phyloP scores from a whole-genome alignment of 2,888 invertebrate genomes.

The Diarsia dahlii region DNA sequence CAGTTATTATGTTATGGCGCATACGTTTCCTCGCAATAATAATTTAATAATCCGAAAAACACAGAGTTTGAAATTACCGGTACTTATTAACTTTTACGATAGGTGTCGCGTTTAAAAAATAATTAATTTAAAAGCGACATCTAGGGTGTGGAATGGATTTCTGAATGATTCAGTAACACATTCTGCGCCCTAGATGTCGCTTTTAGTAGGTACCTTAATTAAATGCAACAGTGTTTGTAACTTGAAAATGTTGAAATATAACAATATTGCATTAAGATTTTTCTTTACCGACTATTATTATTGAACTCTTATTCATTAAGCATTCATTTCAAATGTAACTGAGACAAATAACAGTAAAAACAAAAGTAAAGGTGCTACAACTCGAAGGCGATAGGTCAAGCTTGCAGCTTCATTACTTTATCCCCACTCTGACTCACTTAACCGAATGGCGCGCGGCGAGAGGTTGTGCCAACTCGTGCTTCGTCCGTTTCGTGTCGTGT shows the following conservation, averaged over 20 bases:
- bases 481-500: constrained; percentile 81
- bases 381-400: constrained; percentile 80
- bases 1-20: no score
- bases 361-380: constrained; percentile 53
- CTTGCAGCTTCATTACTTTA: constrained; percentile 82
- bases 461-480: constrained; percentile 81
- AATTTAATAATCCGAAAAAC: no score
- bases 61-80: no score
- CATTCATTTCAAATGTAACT: background rate
- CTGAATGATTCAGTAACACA: background rate
- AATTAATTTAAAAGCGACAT: no score
- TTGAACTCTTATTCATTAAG: background rate
- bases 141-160: no score
- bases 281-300: background rate
- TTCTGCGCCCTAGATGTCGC: constrained; percentile 55
- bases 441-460: constrained; percentile 85
- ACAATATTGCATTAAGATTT: background rate
- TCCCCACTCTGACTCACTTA: constrained; percentile 82
- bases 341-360: constrained; percentile 43
- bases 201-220: background rate
- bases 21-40: no score
- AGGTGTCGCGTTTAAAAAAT: constrained; percentile 37
- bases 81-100: constrained; percentile 29
- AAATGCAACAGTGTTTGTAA: background rate
- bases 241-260: background rate